Percentiles rank a stretch among this genome's conserved stretches.
These are phyloP conservation scores for Tipula lateralis DNA, from an alignment of 2,888 invertebrate genomes.

Conservation along the genomic window DNA sequence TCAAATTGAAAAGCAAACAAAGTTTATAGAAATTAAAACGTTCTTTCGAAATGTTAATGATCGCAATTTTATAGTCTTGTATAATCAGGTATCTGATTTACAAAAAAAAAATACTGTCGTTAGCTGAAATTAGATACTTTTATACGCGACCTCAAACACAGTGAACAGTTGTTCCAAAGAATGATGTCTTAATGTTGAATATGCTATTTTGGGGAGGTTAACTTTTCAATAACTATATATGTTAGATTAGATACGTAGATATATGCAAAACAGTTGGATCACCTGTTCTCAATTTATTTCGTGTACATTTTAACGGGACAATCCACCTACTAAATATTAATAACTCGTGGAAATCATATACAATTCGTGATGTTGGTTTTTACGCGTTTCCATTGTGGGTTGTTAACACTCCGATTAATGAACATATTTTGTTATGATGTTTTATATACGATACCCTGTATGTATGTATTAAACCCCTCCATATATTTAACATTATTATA, in stretches of 20 bases:
- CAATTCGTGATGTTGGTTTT: neutral
- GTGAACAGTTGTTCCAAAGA: neutral
- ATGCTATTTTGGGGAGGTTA: neutral
- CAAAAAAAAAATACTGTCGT: neutral
- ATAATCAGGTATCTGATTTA: slow-evolving; percentile 1
- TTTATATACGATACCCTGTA: no score
- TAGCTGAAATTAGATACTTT: neutral
- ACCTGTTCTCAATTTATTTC: neutral
- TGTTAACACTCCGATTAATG: neutral
- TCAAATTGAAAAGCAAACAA: neutral
- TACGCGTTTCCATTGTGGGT: neutral
- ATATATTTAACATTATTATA: neutral
- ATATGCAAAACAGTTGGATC: neutral
- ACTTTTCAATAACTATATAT: neutral
- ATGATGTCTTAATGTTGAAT: neutral
- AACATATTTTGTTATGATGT: neutral
- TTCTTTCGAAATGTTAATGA: neutral
- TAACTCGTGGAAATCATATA: no score
- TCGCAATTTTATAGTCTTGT: neutral
- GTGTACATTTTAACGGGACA: neutral
- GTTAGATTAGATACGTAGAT: neutral
- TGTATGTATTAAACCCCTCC: neutral
- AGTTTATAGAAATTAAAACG: neutral
- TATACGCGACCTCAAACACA: neutral
- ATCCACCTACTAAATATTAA: neutral